phyloP scores from a whole-genome alignment of 2,113 vertebrate genomes.

The Amblyopsis rosae region DNA sequence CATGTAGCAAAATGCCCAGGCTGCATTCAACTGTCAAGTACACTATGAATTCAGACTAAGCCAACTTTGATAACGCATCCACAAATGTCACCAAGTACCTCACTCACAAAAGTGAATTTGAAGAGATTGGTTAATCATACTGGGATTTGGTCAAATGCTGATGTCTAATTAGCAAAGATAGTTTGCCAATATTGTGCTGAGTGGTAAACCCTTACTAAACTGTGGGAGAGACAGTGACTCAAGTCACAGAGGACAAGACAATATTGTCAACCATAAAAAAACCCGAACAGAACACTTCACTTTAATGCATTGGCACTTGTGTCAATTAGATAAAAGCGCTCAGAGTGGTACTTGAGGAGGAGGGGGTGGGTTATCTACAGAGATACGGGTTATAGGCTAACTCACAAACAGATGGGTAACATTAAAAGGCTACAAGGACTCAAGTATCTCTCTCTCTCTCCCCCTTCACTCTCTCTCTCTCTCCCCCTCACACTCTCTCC shows the following conservation, averaged over 20 bases:
- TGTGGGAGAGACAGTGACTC: background rate
- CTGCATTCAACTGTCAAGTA: too few relatives aligned
- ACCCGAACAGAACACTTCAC: background rate
- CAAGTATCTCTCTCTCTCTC: background rate
- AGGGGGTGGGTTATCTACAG: background rate
- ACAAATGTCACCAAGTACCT: too few relatives aligned
- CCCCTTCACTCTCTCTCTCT: background rate
- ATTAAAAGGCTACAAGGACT: background rate
- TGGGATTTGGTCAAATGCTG: too few relatives aligned
- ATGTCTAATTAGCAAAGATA: too few relatives aligned
- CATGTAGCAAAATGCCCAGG: too few relatives aligned
- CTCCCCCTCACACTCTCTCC: slow-evolving; percentile 9
- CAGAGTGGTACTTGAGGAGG: too few relatives aligned
- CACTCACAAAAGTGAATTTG: too few relatives aligned
- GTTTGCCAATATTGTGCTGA: too few relatives aligned
- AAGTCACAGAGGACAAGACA: background rate
- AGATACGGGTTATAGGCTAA: slow-evolving; percentile 5
- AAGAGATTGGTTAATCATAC: too few relatives aligned
- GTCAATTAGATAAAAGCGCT: background rate
- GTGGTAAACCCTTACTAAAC: too few relatives aligned
- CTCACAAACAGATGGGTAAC: background rate
- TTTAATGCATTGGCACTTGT: background rate
- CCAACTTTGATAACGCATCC: too few relatives aligned
- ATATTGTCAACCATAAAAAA: background rate
- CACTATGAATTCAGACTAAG: too few relatives aligned